Conservation (phyloP, 2,888 invertebrate species). For the Gryllus longicercus region DNA sequence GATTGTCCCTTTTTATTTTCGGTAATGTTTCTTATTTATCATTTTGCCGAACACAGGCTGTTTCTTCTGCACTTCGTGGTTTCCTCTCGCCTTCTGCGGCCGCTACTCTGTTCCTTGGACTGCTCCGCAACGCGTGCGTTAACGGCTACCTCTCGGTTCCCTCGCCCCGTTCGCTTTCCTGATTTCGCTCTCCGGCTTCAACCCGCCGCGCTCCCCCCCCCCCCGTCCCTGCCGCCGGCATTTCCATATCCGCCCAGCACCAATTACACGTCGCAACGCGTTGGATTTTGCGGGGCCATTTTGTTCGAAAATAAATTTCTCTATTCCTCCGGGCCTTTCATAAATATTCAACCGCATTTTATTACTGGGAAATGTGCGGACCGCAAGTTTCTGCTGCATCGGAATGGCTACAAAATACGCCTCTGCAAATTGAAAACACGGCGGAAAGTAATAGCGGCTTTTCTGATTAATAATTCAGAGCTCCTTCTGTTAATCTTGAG, state of each 20-base stretch:
- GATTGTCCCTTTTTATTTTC: too few species aligned
- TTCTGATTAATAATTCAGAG: constrained; percentile 10
- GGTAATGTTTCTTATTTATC: too few species aligned
- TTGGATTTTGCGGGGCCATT: constrained; percentile 10
- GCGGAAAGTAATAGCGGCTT: background rate
- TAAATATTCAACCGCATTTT: constrained; percentile 17
- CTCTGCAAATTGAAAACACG: background rate
- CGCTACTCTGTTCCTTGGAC: too few species aligned
- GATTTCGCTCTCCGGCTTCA: too few species aligned
- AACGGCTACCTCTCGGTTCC: too few species aligned
- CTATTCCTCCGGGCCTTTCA: constrained; percentile 8
- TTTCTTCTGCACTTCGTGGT: too few species aligned
- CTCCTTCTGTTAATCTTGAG: constrained; percentile 18
- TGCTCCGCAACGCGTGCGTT: too few species aligned
- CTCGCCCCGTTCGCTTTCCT: too few species aligned
- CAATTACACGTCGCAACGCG: constrained; percentile 17
- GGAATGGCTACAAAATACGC: constrained; percentile 8
- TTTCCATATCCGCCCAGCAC: constrained; percentile 6
- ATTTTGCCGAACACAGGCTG: too few species aligned
- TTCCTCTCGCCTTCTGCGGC: too few species aligned
- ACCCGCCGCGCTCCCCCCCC: too few species aligned
- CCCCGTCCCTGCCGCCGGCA: background rate
- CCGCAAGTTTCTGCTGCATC: constrained; percentile 9
- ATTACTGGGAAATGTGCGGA: constrained; percentile 17
- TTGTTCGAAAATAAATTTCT: constrained; percentile 17